Percentiles rank a stretch among this genome's conserved stretches.
These are phyloP conservation scores for Aphis craccivora DNA, from an alignment of 1,140 invertebrate genomes.

Conservation along the genomic window DNA sequence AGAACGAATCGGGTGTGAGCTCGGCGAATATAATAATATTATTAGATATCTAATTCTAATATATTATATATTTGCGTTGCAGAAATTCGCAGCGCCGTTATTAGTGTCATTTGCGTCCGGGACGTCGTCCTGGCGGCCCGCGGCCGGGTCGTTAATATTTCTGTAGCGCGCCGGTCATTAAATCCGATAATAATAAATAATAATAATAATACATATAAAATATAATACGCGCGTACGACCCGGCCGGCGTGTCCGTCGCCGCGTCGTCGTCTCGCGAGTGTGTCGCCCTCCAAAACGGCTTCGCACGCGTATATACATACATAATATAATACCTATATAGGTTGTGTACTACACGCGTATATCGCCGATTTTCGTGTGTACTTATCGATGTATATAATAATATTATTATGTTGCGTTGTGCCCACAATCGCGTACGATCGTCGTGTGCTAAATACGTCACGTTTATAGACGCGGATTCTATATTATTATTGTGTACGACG, in stretches of 20 bases:
- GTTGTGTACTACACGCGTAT: background rate
- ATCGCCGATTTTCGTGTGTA: background rate
- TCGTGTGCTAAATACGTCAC: background rate
- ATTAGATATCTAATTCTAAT: background rate
- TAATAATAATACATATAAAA: background rate
- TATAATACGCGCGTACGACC: background rate
- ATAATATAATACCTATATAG: background rate
- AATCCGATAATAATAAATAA: conserved; percentile 1
- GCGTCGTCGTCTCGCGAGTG: background rate
- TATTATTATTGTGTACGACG: too few species aligned
- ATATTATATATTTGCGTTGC: background rate
- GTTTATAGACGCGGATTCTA: too few species aligned
- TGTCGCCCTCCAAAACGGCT: background rate
- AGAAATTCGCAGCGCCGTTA: background rate
- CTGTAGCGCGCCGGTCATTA: background rate
- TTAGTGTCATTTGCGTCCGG: conserved; percentile 7
- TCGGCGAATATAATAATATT: background rate
- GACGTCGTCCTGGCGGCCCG: background rate
- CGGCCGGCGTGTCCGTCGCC: background rate
- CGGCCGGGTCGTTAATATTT: conserved; percentile 3
- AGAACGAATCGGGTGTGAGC: background rate
- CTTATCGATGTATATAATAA: background rate
- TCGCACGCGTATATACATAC: background rate
- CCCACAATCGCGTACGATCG: background rate
- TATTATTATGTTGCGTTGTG: background rate